Evolutionary conservation across 2,888 invertebrate genomes (phyloP).

Genomic region (Carterocephalus palaemon): DNA sequence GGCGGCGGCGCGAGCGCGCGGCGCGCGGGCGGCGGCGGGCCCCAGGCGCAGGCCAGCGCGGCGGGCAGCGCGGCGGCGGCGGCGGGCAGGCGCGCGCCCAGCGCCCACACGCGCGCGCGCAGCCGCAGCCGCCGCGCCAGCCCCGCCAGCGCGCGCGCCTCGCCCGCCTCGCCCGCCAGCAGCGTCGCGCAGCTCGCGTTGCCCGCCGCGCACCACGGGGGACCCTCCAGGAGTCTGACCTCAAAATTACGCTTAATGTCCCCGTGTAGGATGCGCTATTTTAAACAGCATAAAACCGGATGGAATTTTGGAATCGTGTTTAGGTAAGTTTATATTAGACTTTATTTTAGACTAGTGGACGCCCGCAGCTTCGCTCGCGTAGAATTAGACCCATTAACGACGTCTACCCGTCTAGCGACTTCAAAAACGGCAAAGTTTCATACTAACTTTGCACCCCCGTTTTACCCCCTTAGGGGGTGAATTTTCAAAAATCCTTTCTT

Average conservation of each 20-base stretch:
- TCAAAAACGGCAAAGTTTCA: too few relatives aligned
- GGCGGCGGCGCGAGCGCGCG: constrained; percentile 52
- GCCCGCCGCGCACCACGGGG: constrained; percentile 67
- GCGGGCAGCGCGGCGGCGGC: constrained; percentile 19
- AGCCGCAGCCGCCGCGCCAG: constrained; percentile 40
- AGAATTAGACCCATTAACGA: too few relatives aligned
- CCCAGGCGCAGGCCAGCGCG: constrained; percentile 46
- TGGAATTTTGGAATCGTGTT: too few relatives aligned
- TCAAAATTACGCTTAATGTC: neutral
- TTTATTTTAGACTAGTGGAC: too few relatives aligned
- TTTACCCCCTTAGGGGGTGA: too few relatives aligned
- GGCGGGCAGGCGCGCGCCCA: constrained; percentile 31
- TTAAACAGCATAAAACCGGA: too few relatives aligned
- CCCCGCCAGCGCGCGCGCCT: constrained; percentile 40
- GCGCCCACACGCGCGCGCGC: constrained; percentile 35
- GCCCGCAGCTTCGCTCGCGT: too few relatives aligned
- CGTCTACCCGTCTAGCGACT: too few relatives aligned
- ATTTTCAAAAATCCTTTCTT: too few relatives aligned
- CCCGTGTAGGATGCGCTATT: too few relatives aligned
- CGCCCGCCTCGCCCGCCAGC: constrained; percentile 43
- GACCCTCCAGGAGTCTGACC: constrained; percentile 61
- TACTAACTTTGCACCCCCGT: too few relatives aligned
- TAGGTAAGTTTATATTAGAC: too few relatives aligned
- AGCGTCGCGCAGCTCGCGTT: constrained; percentile 43
- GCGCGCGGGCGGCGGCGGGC: constrained; percentile 30